phyloP scores from a whole-genome alignment of 2,113 vertebrate genomes.

The Elgaria multicarinata region DNA sequence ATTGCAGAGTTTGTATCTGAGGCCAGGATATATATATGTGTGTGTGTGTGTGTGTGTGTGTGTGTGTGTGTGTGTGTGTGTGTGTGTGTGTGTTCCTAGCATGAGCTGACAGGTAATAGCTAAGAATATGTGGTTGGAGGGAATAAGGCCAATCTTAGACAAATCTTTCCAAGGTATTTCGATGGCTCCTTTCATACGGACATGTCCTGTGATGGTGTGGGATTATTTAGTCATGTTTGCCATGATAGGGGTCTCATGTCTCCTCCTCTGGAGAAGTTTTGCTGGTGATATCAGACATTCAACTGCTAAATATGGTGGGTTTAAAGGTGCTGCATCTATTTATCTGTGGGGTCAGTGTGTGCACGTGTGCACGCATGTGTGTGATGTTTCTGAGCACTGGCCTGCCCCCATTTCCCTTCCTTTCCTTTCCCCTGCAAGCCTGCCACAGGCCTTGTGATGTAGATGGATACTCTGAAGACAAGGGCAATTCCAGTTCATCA shows the following conservation, averaged over 20 bases:
- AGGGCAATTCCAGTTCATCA: constrained; percentile 22
- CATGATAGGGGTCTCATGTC: neutral
- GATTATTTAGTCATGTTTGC: neutral
- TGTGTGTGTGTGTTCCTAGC: neutral
- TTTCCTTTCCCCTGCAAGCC: neutral
- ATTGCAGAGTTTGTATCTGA: neutral
- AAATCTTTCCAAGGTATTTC: neutral
- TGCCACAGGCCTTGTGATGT: neutral
- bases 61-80: neutral
- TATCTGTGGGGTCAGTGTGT: neutral
- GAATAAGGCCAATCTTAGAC: neutral
- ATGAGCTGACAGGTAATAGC: neutral
- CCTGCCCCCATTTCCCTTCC: neutral
- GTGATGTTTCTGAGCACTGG: neutral
- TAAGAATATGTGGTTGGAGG: neutral
- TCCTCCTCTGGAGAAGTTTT: neutral
- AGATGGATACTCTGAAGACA: constrained; percentile 14
- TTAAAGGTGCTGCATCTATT: neutral
- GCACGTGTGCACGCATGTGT: neutral
- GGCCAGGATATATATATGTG: neutral
- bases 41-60: neutral
- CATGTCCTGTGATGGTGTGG: neutral
- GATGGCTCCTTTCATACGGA: neutral
- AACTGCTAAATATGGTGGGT: neutral
- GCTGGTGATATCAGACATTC: neutral